phyloP scores from a whole-genome alignment of 2,888 invertebrate species.

The Eristalinus sepulchralis region DNA sequence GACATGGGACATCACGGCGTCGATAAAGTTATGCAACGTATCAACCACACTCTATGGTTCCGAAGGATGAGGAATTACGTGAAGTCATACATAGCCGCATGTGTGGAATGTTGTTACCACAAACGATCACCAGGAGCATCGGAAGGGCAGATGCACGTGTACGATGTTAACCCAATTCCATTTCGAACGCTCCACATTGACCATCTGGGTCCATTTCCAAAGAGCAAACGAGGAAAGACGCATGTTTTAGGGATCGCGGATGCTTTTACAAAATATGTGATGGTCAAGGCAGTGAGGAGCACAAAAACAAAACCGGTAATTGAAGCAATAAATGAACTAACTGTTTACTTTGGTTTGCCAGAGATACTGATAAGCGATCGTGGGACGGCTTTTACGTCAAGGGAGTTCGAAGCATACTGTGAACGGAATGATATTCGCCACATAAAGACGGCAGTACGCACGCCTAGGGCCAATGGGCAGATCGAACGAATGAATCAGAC shows the following conservation, averaged over 20 bases:
- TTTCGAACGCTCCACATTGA: constrained; percentile 55
- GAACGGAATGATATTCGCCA: constrained; percentile 23
- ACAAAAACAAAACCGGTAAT: constrained; percentile 37
- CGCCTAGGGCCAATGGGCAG: not conserved
- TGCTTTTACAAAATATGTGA: constrained; percentile 17
- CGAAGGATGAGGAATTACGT: too few species aligned
- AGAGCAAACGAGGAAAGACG: constrained; percentile 19
- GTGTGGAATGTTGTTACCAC: constrained; percentile 57
- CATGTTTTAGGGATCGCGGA: not conserved
- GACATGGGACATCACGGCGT: too few species aligned
- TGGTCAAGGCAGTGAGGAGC: constrained; percentile 39
- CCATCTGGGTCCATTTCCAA: not conserved
- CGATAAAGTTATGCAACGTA: too few species aligned
- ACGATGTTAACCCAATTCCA: constrained; percentile 44
- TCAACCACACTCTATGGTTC: too few species aligned
- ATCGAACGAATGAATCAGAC: not conserved
- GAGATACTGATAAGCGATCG: constrained; percentile 72
- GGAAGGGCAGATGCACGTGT: constrained; percentile 38
- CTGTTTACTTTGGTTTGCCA: constrained; percentile 71
- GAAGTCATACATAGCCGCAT: too few species aligned
- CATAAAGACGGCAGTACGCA: not conserved
- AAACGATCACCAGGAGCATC: constrained; percentile 31
- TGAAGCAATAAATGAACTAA: constrained; percentile 23
- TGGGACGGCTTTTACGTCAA: constrained; percentile 73
- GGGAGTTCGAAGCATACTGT: constrained; percentile 71